phyloP scores from a whole-genome alignment of 2,113 vertebrate species.

The Python bivittatus region DNA sequence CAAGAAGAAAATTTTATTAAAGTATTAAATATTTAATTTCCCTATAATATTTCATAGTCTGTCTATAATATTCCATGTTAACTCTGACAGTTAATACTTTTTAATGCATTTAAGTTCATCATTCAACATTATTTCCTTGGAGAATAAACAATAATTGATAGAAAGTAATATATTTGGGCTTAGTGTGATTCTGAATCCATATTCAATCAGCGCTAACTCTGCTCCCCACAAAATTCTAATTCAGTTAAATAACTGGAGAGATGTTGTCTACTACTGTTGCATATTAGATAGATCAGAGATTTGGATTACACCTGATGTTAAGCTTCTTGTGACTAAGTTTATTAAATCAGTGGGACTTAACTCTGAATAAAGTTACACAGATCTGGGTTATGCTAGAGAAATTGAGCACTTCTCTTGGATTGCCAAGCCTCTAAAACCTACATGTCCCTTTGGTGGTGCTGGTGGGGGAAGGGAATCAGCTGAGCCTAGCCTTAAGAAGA shows the following conservation, averaged over 20 bases:
- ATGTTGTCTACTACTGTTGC: neutral
- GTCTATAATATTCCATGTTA: constrained; percentile 1
- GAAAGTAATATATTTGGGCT: too few relatives aligned
- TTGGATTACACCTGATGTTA: neutral
- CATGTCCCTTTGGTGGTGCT: too few relatives aligned
- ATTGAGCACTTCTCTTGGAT: too few relatives aligned
- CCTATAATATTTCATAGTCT: neutral
- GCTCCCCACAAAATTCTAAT: neutral
- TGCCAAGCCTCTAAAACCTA: too few relatives aligned
- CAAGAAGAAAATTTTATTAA: neutral
- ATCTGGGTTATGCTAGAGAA: neutral
- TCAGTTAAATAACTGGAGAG: neutral
- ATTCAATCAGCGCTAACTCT: neutral
- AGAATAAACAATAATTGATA: neutral
- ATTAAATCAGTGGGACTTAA: neutral
- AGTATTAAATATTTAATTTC: neutral
- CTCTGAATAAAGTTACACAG: neutral
- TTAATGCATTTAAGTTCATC: constrained; percentile 3
- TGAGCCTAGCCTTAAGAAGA: too few relatives aligned
- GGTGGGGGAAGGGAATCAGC: too few relatives aligned
- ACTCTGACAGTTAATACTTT: constrained; percentile 6
- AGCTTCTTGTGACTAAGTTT: neutral
- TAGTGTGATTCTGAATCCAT: neutral
- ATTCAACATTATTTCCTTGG: neutral
- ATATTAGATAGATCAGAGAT: neutral